Conservation (phyloP, 2,888 invertebrate genomes). For the Polietes domitor region DNA sequence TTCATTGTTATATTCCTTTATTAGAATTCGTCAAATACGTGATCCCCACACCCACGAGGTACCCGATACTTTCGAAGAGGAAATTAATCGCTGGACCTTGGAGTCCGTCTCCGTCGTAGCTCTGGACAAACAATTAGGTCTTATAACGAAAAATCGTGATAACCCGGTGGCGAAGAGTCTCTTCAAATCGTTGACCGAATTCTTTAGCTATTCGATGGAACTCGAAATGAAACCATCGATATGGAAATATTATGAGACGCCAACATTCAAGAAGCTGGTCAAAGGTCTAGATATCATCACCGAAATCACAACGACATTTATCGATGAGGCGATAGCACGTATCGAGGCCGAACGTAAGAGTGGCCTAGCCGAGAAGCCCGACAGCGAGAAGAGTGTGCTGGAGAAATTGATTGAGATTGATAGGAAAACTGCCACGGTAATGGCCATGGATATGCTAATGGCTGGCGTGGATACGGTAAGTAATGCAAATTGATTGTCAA, state of each 20-base stretch:
- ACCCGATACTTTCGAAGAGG: slow-evolving; percentile 81
- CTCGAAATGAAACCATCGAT: slow-evolving; percentile 73
- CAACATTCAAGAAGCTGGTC: slow-evolving; percentile 71
- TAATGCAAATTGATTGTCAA: slow-evolving; percentile 65
- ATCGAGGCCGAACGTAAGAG: slow-evolving; percentile 66
- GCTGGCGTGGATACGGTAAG: slow-evolving; percentile 88
- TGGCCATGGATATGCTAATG: slow-evolving; percentile 87
- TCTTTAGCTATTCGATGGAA: slow-evolving; percentile 65
- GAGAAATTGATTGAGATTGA: slow-evolving; percentile 85
- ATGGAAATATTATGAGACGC: slow-evolving; percentile 71
- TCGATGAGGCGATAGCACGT: slow-evolving; percentile 76
- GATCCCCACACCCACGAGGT: slow-evolving; percentile 76
- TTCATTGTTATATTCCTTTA: slow-evolving; percentile 67
- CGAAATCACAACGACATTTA: slow-evolving; percentile 72
- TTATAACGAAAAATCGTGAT: slow-evolving; percentile 68
- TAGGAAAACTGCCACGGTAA: slow-evolving; percentile 84
- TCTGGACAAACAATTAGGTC: slow-evolving; percentile 77
- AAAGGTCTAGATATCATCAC: slow-evolving; percentile 70
- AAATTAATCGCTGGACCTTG: slow-evolving; percentile 83
- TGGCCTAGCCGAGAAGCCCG: slow-evolving; percentile 67
- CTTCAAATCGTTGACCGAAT: slow-evolving; percentile 52
- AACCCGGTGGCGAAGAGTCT: slow-evolving; percentile 68
- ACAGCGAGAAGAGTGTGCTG: slow-evolving; percentile 83
- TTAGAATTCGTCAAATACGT: slow-evolving; percentile 78
- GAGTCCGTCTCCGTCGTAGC: slow-evolving; percentile 82